Percentiles rank a stretch among this genome's conserved stretches.
Evolutionary conservation across 2,113 vertebrate species (phyloP).

Genomic region (Alosa alosa): DNA sequence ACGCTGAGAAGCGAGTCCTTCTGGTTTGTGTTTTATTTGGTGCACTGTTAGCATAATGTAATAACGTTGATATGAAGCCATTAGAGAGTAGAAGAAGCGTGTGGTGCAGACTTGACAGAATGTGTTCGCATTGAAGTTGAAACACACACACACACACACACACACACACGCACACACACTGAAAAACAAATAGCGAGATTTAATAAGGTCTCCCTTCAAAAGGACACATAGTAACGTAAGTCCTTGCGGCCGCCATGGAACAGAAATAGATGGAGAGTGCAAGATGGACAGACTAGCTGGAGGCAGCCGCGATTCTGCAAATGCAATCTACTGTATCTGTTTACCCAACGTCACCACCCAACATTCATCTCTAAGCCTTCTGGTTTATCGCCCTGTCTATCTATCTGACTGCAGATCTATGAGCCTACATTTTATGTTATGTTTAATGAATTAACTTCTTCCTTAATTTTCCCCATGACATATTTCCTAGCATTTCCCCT

Average conservation of each 20-base stretch:
- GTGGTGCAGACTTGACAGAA: not conserved
- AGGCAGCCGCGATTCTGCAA: not conserved
- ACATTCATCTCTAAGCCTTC: not conserved
- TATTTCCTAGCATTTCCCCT: not conserved
- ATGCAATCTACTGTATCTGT: not conserved
- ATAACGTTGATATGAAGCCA: not conserved
- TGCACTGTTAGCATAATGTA: not conserved
- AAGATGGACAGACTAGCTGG: not conserved
- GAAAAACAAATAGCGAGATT: not conserved
- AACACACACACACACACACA: not conserved
- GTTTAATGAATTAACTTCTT: not conserved
- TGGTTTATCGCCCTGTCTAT: not conserved
- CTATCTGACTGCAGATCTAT: not conserved
- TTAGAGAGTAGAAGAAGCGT: not conserved
- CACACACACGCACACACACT: not conserved
- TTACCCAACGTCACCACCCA: not conserved
- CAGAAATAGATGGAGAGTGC: not conserved
- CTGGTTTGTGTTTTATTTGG: not conserved
- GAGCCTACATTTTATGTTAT: not conserved
- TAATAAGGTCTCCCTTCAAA: not conserved
- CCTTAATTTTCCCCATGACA: not conserved
- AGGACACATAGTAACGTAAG: not conserved
- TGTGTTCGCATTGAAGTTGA: not conserved
- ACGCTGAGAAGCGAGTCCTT: not conserved
- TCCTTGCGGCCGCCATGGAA: not conserved